Percentiles rank a stretch among this genome's conserved stretches.
These are phyloP conservation scores for Porites divaricata DNA, from an alignment of 92 coral and sea anemone genomes.

Conservation along the genomic window DNA sequence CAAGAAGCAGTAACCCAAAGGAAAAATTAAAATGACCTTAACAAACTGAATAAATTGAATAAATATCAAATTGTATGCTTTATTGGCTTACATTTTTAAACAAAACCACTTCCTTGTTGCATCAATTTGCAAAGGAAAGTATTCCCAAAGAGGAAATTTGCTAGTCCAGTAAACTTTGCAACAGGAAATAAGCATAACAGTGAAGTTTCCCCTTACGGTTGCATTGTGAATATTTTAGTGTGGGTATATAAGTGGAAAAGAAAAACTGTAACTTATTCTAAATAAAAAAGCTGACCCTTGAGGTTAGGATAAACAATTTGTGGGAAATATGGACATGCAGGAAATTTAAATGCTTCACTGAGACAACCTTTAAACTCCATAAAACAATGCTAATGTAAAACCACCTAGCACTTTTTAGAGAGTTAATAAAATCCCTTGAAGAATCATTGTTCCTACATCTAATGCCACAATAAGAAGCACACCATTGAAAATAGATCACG, in stretches of 20 bases:
- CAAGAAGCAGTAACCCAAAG: not conserved
- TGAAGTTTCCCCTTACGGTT: not conserved
- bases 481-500: not conserved
- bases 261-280: not conserved
- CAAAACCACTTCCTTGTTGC: slow-evolving; percentile 19
- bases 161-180: not conserved
- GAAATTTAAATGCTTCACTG: not conserved
- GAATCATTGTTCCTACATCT: not conserved
- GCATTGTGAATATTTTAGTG: not conserved
- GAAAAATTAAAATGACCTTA: not conserved
- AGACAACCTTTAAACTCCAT: not conserved
- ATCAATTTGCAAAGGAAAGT: slow-evolving; percentile 7
- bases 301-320: not conserved
- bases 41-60: not conserved
- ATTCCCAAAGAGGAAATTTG: slow-evolving; percentile 28
- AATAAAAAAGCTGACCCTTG: not conserved
- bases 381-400: too few species aligned
- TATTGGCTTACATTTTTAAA: slow-evolving; percentile 2
- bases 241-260: not conserved
- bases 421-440: not conserved
- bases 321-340: not conserved
- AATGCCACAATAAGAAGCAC: not conserved
- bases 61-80: not conserved
- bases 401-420: not conserved
- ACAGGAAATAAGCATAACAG: slow-evolving; percentile 12